phyloP scores from a whole-genome alignment of 2,888 invertebrate genomes.

The Heliconius charithonia region DNA sequence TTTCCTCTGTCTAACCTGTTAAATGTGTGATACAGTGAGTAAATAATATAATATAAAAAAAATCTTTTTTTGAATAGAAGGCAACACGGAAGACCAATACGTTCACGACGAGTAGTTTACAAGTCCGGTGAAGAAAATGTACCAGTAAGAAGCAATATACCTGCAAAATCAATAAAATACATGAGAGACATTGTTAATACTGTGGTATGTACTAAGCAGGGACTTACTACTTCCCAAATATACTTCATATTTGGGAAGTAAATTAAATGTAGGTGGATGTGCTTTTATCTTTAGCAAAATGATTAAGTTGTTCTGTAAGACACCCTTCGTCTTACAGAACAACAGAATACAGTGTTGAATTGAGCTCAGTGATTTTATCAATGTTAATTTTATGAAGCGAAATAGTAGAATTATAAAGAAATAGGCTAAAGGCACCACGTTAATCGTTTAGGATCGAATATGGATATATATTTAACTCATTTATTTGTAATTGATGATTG shows the following conservation, averaged over 20 bases:
- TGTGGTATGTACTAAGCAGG: slow-evolving; percentile 69
- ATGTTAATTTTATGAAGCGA: neutral
- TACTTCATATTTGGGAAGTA: neutral
- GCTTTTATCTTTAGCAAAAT: no score
- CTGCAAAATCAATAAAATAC: slow-evolving; percentile 75
- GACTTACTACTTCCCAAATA: no score
- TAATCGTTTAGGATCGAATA: neutral
- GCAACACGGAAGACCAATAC: slow-evolving; percentile 62
- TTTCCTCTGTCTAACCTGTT: no score
- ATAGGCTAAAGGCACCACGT: neutral
- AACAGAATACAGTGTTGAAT: no score
- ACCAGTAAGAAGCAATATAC: slow-evolving; percentile 74
- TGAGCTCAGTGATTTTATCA: neutral
- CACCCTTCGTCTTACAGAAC: no score
- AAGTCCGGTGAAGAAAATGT: slow-evolving; percentile 78
- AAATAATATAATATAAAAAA: no score
- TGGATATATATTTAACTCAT: neutral
- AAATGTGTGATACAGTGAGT: no score
- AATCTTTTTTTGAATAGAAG: slow-evolving; percentile 53
- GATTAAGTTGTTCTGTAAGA: no score
- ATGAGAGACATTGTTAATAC: slow-evolving; percentile 79
- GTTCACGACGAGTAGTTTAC: slow-evolving; percentile 72
- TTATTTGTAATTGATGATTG: neutral
- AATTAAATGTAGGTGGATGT: neutral
- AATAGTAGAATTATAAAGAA: neutral